Base-by-base conservation (phyloP, 2,113 vertebrate species). In the Eptatretus burgeri region DNA sequence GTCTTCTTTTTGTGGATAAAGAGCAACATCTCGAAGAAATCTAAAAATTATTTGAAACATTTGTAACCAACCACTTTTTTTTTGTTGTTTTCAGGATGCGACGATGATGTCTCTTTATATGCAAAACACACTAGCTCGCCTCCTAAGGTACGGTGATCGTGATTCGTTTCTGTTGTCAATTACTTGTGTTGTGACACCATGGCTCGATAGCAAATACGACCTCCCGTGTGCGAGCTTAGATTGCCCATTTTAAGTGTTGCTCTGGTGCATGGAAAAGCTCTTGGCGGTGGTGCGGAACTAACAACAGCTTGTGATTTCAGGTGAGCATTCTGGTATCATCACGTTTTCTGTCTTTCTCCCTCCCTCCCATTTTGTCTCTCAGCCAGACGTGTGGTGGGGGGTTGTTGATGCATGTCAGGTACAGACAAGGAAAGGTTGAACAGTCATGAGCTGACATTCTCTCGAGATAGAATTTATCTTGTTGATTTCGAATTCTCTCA, bases 301-400 rank as follows among this genome's bases (percentile, higher is more conserved):
- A 75, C 75, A 14, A 98, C 86, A 2, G 84, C 86, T 2, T 98
- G 87, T 70, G 88, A 98, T 75, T 93, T 93, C 76, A 91, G 89
- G 91, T 94, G 71, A 64, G 70, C 13, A 51, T 14, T 63, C 20
- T 60, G 56, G 56, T 9, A 2, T 41, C 27, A 7, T 41, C 27
- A 41, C 7, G 27, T 3, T 41, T 41, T 41, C 27, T 41, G 3
- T 41, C 27, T 41, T 7, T 41, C 3, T 41, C 27, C 7, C 27
- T 41, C 27, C 7, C 27, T 41, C 27, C 7, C 27, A 7, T 41
- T 41, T 41, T 41, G 27, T 41, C 27, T 41, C 27, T 7, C 3
- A 41, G 27, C 7, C 27, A 41, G 7, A 41, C n/a, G n/a, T n/a
- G n/a, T n/a, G n/a, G n/a, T n/a, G n/a, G n/a, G n/a, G n/a, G n/a